phyloP scores from a whole-genome alignment of 35 echinoderm and acorn worm species.

The Lytechinus pictus region DNA sequence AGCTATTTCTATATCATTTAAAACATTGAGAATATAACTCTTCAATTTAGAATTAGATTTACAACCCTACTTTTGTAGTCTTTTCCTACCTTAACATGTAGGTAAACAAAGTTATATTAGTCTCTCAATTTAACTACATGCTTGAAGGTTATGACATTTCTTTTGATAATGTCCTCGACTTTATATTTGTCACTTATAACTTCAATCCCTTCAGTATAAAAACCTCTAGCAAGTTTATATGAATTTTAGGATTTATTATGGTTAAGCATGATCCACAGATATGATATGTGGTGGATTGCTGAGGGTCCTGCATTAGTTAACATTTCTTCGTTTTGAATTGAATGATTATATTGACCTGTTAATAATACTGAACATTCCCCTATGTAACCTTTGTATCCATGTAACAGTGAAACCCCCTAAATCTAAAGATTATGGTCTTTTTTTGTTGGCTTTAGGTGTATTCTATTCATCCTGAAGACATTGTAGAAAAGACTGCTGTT shows the following conservation, averaged over 20 bases:
- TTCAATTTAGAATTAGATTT: no score
- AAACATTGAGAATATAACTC: no score
- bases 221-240: no score
- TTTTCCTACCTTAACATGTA: not conserved
- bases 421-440: not conserved
- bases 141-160: not conserved
- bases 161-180: no score
- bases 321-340: not conserved
- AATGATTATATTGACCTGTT: not conserved
- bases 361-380: not conserved
- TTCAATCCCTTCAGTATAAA: no score
- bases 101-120: not conserved
- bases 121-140: not conserved
- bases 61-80: not conserved
- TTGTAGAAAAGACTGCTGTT: conserved; percentile 4
- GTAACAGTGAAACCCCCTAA: not conserved
- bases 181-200: not conserved
- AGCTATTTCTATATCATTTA: not conserved
- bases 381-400: not conserved
- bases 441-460: not conserved
- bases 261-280: not conserved
- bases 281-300: not conserved
- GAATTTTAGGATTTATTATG: no score
- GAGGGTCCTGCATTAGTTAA: not conserved
- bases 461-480: not conserved